Percentiles rank a stretch among this genome's conserved stretches.
These are phyloP conservation scores for Sesamia inferens DNA, from an alignment of 2,888 invertebrate species.

Conservation along the genomic window DNA sequence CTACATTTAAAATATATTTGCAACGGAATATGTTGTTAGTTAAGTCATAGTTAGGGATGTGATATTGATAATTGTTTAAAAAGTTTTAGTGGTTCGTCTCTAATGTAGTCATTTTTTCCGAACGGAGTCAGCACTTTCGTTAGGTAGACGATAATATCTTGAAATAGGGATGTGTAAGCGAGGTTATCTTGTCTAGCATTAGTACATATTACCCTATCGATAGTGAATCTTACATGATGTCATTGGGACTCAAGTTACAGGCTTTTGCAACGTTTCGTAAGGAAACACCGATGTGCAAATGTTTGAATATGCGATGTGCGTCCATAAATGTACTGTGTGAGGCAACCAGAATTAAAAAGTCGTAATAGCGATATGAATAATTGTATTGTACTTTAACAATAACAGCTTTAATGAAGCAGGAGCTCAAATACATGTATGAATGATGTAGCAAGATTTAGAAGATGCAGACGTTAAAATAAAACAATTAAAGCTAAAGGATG, in stretches of 20 bases:
- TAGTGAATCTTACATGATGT: constrained; percentile 60
- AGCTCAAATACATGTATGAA: neutral
- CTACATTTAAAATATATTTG: neutral
- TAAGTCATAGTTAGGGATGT: neutral
- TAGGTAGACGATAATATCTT: constrained; percentile 45
- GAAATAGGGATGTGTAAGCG: constrained; percentile 37
- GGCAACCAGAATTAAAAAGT: constrained; percentile 41
- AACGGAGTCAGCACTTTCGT: constrained; percentile 7
- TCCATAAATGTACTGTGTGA: constrained; percentile 40
- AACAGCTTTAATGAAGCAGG: neutral
- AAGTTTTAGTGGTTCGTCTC: neutral
- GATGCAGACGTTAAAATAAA: neutral
- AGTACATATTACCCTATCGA: constrained; percentile 47
- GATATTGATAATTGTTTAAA: neutral
- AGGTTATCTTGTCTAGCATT: constrained; percentile 45
- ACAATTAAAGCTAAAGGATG: neutral
- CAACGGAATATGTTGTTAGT: neutral
- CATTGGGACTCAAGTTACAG: constrained; percentile 62
- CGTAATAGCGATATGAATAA: constrained; percentile 34
- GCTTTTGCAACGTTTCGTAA: constrained; percentile 58
- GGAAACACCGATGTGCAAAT: constrained; percentile 56
- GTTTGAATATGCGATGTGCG: constrained; percentile 52
- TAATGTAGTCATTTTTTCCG: neutral
- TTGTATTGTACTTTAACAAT: constrained; percentile 10
- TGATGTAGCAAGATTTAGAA: neutral